Base-by-base conservation (phyloP, 1,140 invertebrate species). In the Orius insidiosus region DNA sequence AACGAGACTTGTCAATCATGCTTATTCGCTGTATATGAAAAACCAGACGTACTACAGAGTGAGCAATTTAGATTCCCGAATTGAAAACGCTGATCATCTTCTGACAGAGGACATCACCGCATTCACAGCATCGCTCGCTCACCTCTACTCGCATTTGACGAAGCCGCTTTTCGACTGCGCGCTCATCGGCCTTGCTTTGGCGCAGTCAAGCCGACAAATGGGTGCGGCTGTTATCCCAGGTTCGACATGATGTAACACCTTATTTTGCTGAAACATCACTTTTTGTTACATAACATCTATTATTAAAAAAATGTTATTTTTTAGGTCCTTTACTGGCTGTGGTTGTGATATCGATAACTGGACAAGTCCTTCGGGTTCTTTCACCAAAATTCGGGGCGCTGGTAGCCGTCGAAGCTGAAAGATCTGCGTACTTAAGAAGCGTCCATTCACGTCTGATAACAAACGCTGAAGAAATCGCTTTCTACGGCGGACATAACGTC, bases 401-500 rank as follows among this genome's bases (percentile, higher is more conserved):
- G 51, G 93, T 96, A 0, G 84, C 92, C 0, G 88, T 96, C 58
- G 93, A 98, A 63, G 93, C 94, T 0, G 75, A 86, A 32, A 71
- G 81, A 55, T 89, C 89, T 65, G 95, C 92, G 2, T 83, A 88
- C 58, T 63, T 98, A 5, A 67, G 94, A 39, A 89, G 90, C 57
- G 80, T 94, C 3, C 94, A 98, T 64, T 85, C 90, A 1, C 71
- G 94, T 44, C 80, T 98, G 14, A 95, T 96, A 32, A 81, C 88
- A 0, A 96, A 98, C 62, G 85, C 92, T 5, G 94, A 98, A 64
- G 94, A 98, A 66, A 95, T 98, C n/a, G n/a, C n/a, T n/a, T n/a
- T n/a, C n/a, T n/a, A n/a, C n/a, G n/a, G n/a, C n/a, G n/a, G n/a
- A n/a, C n/a, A n/a, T n/a, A n/a, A n/a, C n/a, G n/a, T n/a, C n/a